Evolutionary conservation across 2,888 invertebrate species (phyloP), one percentile per base, ranked within the genome.

Genomic region (Drosophila longiperda): DNA sequence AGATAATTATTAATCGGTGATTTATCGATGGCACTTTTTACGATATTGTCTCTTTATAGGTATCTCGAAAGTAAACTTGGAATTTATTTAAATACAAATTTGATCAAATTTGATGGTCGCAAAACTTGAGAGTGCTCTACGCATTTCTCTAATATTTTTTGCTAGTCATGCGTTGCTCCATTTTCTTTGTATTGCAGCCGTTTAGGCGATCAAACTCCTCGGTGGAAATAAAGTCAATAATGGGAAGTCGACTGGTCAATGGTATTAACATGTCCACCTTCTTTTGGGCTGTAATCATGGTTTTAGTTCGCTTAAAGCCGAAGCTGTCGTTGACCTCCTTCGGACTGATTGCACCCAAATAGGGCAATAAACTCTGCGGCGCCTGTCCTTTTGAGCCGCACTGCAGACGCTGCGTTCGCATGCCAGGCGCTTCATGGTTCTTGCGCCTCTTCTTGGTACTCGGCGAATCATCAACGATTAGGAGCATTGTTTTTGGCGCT

Each of bases 161-260:
- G 49, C 8, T 64, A 11, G 32, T 29, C 48, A 63, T 50, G 52
- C 54, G 26, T 26, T 26, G 1, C 33, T 6, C 58, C 40, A 1
- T 29, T 45, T 57, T 15, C 23, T 40, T 26, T 71, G 48, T n/a
- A 29, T 45, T 59, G 15, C 62, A 11, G 7, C 32, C 29, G 12
- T 40, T 58, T 66, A 82, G 66, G 2, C 53, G 72, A 3, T 82
- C 66, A 26, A 85, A 85, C 42, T 89, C 85, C 23, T 75, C 72
- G 23, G 89, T 89, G 9, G 85, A 85, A 11, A 87, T 85, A 17
- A 88, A 83, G 38, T 87, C 86, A 40, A 90, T 88, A 65, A 87
- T 77, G 50, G 90, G 90, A 60, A 88, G 40, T 12, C 70, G 87
- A 7, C 26, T 70, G 29, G 77, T 70, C 17, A 90, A 57, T 3